Conservation (phyloP, 2,797 vertebrate genomes). For the Gambelia wislizenii region DNA sequence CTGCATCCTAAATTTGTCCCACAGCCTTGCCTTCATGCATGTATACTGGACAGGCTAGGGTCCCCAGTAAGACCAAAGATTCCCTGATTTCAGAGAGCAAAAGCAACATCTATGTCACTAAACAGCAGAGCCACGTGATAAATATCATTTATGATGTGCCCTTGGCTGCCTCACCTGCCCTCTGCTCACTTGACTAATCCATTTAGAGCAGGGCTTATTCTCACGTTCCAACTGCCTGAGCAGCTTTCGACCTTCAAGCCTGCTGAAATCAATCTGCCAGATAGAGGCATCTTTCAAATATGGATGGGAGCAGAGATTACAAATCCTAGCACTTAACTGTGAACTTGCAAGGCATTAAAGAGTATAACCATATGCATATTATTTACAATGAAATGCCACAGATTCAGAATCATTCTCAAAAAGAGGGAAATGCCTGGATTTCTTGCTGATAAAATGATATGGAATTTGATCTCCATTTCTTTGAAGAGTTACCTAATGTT, state of each 20-base stretch:
- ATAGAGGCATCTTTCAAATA: constrained; percentile 1
- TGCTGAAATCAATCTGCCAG: neutral
- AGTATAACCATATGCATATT: neutral
- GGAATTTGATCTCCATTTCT: neutral
- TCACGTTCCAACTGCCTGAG: constrained; percentile 52
- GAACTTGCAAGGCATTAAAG: neutral
- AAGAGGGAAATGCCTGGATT: neutral
- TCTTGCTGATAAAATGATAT: too few relatives aligned
- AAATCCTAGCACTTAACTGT: neutral
- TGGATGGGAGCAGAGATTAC: neutral
- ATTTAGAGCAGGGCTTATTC: constrained; percentile 27
- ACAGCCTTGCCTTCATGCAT: neutral
- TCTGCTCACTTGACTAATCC: constrained; percentile 22
- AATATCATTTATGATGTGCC: neutral
- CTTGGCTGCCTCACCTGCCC: neutral
- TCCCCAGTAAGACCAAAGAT: neutral
- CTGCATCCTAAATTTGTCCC: neutral
- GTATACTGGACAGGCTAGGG: neutral
- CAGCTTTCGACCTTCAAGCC: constrained; percentile 17
- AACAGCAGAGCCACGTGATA: constrained; percentile 13
- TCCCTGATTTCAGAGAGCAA: neutral
- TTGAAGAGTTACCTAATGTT: neutral
- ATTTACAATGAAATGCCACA: neutral
- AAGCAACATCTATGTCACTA: neutral
- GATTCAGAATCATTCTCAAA: neutral